Evolutionary conservation across 2,113 vertebrate genomes (phyloP).

Genomic region (Oncorhynchus masou): DNA sequence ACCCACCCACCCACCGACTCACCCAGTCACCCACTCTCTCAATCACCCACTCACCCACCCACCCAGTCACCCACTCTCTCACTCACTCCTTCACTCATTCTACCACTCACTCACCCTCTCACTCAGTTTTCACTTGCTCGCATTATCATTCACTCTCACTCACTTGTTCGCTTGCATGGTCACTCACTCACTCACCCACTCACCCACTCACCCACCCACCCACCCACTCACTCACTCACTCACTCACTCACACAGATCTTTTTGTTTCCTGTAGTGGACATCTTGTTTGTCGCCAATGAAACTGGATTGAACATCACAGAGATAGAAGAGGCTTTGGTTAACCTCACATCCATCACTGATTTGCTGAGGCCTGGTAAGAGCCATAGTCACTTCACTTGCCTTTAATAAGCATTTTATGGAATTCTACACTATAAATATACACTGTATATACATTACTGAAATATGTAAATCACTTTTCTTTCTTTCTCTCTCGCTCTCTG

Average conservation of each 20-base stretch:
- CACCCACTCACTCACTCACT: neutral
- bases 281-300: slow-evolving; percentile 57
- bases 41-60: too few species aligned
- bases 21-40: fast-evolving
- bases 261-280: slow-evolving; percentile 44
- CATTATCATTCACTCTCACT: too few species aligned
- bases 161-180: too few species aligned
- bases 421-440: neutral
- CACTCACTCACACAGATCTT: neutral
- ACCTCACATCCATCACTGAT: slow-evolving; percentile 49
- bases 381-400: neutral
- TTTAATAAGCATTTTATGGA: neutral
- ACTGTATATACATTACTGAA: neutral
- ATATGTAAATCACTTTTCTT: neutral
- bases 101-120: too few species aligned
- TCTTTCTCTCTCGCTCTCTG: neutral
- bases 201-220: too few species aligned
- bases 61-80: too few species aligned
- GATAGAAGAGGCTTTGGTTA: slow-evolving; percentile 57
- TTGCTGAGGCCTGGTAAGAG: slow-evolving; percentile 59
- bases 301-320: slow-evolving; percentile 63
- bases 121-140: too few species aligned
- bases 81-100: too few species aligned
- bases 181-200: neutral
- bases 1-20: too few species aligned